phyloP scores from a whole-genome alignment of 2,113 vertebrate species.

The Pseudonaja textilis region DNA sequence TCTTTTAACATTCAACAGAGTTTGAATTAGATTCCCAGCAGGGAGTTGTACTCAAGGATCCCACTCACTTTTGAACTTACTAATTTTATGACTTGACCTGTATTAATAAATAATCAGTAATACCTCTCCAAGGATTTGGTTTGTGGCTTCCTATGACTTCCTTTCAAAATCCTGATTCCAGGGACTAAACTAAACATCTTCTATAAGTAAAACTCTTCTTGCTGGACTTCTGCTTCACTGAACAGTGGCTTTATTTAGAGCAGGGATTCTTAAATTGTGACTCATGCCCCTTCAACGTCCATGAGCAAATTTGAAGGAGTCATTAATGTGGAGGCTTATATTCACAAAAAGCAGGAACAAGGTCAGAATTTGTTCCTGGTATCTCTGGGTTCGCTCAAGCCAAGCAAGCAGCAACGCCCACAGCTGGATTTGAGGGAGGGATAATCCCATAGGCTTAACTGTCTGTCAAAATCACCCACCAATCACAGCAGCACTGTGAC shows the following conservation, averaged over 20 bases:
- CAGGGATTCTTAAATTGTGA: background rate
- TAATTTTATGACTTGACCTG: background rate
- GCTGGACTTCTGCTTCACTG: background rate
- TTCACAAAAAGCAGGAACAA: background rate
- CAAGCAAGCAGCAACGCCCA: background rate
- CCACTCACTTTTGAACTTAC: background rate
- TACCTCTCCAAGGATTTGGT: background rate
- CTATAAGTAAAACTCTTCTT: background rate
- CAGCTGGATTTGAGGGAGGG: background rate
- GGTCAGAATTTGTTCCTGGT: background rate
- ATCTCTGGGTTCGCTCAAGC: background rate
- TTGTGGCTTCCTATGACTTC: background rate
- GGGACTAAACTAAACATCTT: background rate
- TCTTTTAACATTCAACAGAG: background rate
- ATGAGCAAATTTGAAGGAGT: background rate
- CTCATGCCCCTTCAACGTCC: background rate
- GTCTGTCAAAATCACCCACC: background rate
- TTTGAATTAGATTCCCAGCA: background rate
- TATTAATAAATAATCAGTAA: background rate
- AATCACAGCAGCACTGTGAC: background rate
- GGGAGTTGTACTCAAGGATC: background rate
- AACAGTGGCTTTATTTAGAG: background rate
- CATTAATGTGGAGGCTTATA: background rate
- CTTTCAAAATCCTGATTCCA: background rate
- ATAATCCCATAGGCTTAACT: background rate